Conservation (phyloP, 2,113 vertebrate species). For the Corvus hawaiiensis region DNA sequence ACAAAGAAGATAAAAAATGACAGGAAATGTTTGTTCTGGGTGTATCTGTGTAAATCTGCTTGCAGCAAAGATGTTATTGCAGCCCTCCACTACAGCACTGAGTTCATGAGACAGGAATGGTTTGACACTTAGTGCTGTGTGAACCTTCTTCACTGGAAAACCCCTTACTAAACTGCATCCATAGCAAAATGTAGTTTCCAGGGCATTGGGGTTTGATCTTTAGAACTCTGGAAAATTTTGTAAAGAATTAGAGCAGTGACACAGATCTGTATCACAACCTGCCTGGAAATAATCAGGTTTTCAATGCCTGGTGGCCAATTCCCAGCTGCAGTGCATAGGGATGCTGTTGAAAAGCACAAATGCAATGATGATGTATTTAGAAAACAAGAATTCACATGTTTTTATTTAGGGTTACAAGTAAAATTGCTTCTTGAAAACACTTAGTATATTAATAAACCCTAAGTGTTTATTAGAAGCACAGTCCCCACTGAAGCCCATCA, state of each 20-base stretch:
- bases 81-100: background rate
- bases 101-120: background rate
- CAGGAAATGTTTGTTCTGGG: slow-evolving; percentile 67
- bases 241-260: background rate
- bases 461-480: background rate
- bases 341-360: background rate
- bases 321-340: background rate
- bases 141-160: background rate
- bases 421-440: background rate
- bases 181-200: background rate
- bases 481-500: background rate
- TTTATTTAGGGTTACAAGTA: background rate
- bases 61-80: slow-evolving; percentile 32
- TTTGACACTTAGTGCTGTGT: rapidly evolving
- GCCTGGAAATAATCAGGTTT: background rate
- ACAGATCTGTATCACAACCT: background rate
- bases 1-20: slow-evolving; percentile 63
- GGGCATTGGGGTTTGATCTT: background rate
- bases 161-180: background rate
- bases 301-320: background rate
- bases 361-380: background rate
- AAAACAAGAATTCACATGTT: background rate
- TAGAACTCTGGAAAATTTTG: background rate
- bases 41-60: slow-evolving; percentile 58
- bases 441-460: background rate